These are phyloP conservation scores for Drosophila sordidapex DNA, from an alignment of 2,888 invertebrate species.

Conservation along the genomic window DNA sequence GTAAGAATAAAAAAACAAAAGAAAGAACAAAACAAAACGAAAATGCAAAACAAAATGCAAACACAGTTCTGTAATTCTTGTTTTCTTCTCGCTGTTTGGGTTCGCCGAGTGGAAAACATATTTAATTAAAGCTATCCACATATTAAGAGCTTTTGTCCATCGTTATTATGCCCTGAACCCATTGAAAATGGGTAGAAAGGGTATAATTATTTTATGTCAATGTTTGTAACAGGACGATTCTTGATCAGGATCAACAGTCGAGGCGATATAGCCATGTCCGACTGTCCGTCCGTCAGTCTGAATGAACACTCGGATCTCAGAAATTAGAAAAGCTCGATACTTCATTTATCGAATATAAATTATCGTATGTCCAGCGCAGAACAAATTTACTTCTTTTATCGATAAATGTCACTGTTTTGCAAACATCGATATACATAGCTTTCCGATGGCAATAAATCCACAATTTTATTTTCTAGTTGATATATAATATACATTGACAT, in stretches of 20 bases:
- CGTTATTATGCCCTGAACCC: background rate
- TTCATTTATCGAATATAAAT: background rate
- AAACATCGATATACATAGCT: background rate
- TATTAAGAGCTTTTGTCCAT: conserved; percentile 74
- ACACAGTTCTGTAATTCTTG: conserved; percentile 35
- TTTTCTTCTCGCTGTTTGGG: conserved; percentile 49
- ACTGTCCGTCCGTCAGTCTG: too few relatives aligned
- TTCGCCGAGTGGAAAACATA: conserved; percentile 77
- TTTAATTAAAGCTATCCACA: conserved; percentile 81
- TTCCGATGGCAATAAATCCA: background rate
- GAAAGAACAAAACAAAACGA: conserved; percentile 37
- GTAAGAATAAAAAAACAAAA: conserved; percentile 35
- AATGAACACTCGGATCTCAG: background rate
- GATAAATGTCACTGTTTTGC: too few relatives aligned
- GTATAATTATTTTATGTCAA: background rate
- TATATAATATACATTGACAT: background rate
- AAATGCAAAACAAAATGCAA: conserved; percentile 46
- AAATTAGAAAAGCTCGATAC: too few relatives aligned
- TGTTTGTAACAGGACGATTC: background rate
- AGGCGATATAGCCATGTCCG: background rate
- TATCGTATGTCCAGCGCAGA: background rate
- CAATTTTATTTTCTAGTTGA: background rate
- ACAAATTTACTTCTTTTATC: too few relatives aligned
- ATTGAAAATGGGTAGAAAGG: background rate
- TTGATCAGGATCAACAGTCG: background rate